Evolutionary conservation across 2,888 invertebrate genomes (phyloP).

Genomic region (Eupeodes latifasciatus): DNA sequence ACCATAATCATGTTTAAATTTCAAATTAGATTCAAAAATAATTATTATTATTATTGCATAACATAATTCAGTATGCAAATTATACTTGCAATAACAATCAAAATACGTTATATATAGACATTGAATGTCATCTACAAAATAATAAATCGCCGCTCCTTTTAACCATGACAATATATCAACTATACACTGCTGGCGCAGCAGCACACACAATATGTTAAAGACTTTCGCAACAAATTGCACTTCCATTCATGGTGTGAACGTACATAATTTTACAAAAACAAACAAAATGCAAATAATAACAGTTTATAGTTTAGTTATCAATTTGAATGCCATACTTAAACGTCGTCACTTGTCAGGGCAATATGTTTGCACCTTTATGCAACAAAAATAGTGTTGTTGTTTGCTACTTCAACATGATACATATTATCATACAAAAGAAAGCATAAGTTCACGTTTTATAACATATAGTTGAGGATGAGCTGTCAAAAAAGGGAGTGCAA

Average conservation of each 20-base stretch:
- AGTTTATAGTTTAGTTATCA: background rate
- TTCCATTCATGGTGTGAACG: constrained; percentile 41
- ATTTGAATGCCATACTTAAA: constrained; percentile 21
- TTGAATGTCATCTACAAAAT: constrained; percentile 42
- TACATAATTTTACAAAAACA: constrained; percentile 16
- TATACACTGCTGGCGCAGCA: constrained; percentile 14
- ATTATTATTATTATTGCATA: constrained; percentile 33
- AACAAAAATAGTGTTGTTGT: background rate
- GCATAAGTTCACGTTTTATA: background rate
- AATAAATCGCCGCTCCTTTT: constrained; percentile 42
- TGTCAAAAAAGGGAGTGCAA: constrained; percentile 33
- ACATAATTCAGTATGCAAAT: constrained; percentile 27
- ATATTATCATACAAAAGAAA: background rate
- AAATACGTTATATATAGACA: constrained; percentile 22
- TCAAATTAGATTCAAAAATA: constrained; percentile 23
- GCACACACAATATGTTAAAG: background rate
- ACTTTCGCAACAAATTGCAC: constrained; percentile 41
- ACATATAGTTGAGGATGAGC: constrained; percentile 9
- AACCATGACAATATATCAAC: background rate
- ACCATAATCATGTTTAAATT: constrained; percentile 3
- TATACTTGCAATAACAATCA: constrained; percentile 26
- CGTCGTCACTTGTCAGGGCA: constrained; percentile 8
- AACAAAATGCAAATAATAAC: background rate
- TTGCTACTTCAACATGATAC: background rate
- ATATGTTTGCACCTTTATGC: constrained; percentile 11